Percentiles rank a stretch among this genome's conserved stretches.
phyloP scores from a whole-genome alignment of 2,888 invertebrate species.

The Philereme vetulata region DNA sequence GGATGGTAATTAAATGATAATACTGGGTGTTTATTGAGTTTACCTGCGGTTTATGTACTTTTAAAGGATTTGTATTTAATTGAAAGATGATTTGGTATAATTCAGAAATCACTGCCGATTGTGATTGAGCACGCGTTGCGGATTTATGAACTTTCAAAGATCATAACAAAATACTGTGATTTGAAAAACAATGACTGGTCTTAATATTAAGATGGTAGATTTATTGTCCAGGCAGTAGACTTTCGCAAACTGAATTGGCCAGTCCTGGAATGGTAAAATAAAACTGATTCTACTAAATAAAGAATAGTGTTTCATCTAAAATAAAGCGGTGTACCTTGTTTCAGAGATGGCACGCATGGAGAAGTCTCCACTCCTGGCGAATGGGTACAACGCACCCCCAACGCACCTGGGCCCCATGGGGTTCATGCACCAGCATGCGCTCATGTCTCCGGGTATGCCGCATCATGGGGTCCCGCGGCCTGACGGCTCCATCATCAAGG shows the following conservation, averaged over 20 bases:
- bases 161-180: too few relatives aligned
- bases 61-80: slow-evolving; percentile 48
- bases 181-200: too few relatives aligned
- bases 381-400: slow-evolving; percentile 97
- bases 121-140: slow-evolving; percentile 3
- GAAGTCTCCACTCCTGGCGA: slow-evolving; percentile 95
- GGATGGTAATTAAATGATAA: slow-evolving; percentile 83
- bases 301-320: slow-evolving; percentile 26
- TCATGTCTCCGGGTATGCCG: slow-evolving; percentile 95
- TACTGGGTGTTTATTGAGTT: slow-evolving; percentile 81
- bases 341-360: slow-evolving; percentile 94
- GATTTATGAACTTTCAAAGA: background rate
- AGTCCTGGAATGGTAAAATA: too few relatives aligned
- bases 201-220: too few relatives aligned
- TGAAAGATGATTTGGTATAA: slow-evolving; percentile 34
- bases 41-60: slow-evolving; percentile 66
- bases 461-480: slow-evolving; percentile 91
- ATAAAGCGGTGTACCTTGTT: slow-evolving; percentile 46
- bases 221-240: too few relatives aligned
- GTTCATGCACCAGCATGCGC: slow-evolving; percentile 96
- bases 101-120: slow-evolving; percentile 15
- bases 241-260: too few relatives aligned
- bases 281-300: slow-evolving; percentile 2
- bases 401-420: slow-evolving; percentile 96
- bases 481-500: slow-evolving; percentile 92